These are phyloP conservation scores for Orientallactaga sibirica DNA, from an alignment of 2,797 vertebrate genomes.

Conservation along the genomic window DNA sequence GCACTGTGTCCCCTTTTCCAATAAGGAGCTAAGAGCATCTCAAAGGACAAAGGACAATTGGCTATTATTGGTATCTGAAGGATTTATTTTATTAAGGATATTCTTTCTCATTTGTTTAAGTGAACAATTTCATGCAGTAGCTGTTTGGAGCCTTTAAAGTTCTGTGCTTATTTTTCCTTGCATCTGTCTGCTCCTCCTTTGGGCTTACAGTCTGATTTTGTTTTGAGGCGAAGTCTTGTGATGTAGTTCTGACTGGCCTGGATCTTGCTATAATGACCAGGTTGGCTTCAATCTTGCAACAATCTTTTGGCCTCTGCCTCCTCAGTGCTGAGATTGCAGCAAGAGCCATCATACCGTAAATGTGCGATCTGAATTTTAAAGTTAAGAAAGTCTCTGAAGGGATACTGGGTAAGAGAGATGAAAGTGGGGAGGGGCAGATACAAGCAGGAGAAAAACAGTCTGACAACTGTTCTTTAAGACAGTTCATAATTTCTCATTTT, in stretches of 20 bases:
- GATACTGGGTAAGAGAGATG: not conserved
- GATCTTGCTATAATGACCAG: too few species aligned
- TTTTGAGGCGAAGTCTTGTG: too few species aligned
- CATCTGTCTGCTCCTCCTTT: not conserved
- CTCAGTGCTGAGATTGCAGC: too few species aligned
- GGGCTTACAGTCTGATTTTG: not conserved
- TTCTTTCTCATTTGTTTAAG: slow-evolving; percentile 35
- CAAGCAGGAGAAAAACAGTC: not conserved
- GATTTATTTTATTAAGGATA: not conserved
- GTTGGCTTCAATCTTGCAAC: too few species aligned
- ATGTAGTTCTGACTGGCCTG: too few species aligned
- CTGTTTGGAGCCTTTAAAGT: not conserved
- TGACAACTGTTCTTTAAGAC: slow-evolving; percentile 3
- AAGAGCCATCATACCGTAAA: too few species aligned
- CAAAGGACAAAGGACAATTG: slow-evolving; percentile 46
- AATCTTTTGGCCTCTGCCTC: too few species aligned
- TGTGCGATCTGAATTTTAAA: not conserved
- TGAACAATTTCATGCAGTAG: not conserved
- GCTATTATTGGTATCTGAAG: not conserved
- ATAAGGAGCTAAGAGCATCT: not conserved
- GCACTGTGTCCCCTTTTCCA: too few species aligned
- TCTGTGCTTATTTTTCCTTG: not conserved
- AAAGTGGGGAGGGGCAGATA: too few species aligned
- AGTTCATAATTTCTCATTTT: slow-evolving; percentile 36
- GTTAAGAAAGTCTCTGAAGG: not conserved